These are phyloP conservation scores for Leptinotarsa juncta DNA, from an alignment of 2,888 invertebrate genomes.

Conservation along the genomic window DNA sequence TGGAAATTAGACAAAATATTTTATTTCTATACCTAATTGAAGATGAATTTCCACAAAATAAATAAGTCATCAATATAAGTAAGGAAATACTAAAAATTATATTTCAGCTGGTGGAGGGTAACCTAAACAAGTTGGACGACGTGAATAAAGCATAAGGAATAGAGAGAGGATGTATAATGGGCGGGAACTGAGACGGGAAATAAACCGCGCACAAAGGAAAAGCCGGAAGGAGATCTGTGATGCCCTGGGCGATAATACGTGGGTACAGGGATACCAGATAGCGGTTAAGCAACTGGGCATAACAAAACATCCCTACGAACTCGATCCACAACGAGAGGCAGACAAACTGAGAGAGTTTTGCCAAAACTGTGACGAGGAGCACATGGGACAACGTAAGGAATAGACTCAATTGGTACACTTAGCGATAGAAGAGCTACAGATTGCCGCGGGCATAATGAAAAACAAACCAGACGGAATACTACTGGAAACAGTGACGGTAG, in stretches of 20 bases:
- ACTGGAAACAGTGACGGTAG: constrained; percentile 27
- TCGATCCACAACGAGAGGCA: neutral
- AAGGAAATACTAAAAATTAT: too few relatives aligned
- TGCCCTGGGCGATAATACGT: neutral
- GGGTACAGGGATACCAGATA: constrained; percentile 3
- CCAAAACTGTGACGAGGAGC: neutral
- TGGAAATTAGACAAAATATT: too few relatives aligned
- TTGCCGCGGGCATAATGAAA: constrained; percentile 32
- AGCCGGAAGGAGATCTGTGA: neutral
- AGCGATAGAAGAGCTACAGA: constrained; percentile 34
- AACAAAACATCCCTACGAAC: neutral
- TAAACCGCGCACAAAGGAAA: neutral
- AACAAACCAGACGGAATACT: constrained; percentile 32
- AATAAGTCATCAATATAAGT: too few relatives aligned
- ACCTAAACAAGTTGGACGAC: too few relatives aligned
- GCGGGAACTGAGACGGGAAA: neutral
- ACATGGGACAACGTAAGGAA: neutral
- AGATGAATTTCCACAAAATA: too few relatives aligned
- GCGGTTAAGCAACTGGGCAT: neutral
- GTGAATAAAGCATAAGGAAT: neutral
- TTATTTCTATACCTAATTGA: too few relatives aligned
- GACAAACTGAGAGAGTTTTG: neutral
- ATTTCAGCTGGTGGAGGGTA: too few relatives aligned
- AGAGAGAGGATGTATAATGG: neutral
- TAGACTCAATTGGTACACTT: constrained; percentile 1